Conservation (phyloP, 2,113 vertebrate genomes). For the Lontra canadensis region DNA sequence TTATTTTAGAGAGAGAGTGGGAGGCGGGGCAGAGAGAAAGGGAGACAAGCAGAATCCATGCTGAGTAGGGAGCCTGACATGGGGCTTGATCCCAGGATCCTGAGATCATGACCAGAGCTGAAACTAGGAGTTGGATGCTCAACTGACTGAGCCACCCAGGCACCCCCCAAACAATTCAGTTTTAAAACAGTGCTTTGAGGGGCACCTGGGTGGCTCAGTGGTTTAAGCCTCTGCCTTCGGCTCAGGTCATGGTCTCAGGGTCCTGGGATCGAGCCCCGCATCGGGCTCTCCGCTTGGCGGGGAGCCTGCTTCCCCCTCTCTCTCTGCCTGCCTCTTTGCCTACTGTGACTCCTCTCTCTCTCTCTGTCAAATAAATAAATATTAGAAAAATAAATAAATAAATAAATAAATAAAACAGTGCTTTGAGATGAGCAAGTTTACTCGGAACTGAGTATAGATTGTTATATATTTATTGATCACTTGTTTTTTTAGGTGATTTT, state of each 20-base stretch:
- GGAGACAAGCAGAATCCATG: neutral
- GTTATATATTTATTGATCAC: neutral
- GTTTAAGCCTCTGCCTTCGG: too few relatives aligned
- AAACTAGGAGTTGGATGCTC: neutral
- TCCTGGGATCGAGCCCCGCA: too few relatives aligned
- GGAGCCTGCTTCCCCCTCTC: too few relatives aligned
- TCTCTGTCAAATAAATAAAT: too few relatives aligned
- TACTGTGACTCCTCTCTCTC: too few relatives aligned
- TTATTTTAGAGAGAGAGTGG: neutral
- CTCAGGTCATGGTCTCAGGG: too few relatives aligned
- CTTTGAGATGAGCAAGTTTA: neutral
- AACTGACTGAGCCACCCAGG: neutral
- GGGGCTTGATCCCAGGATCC: neutral
- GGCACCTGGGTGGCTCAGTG: too few relatives aligned
- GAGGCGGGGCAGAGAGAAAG: neutral
- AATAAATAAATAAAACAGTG: neutral
- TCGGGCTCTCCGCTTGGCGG: too few relatives aligned
- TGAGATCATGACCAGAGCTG: neutral
- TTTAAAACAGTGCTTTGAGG: neutral
- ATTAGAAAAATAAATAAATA: too few relatives aligned
- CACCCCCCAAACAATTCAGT: neutral
- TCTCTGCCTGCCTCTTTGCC: too few relatives aligned
- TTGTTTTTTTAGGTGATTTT: constrained; percentile 32
- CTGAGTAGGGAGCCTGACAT: neutral
- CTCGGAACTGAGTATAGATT: neutral